These are phyloP conservation scores for Anguilla rostrata DNA, from an alignment of 2,113 vertebrate genomes.

Conservation along the genomic window DNA sequence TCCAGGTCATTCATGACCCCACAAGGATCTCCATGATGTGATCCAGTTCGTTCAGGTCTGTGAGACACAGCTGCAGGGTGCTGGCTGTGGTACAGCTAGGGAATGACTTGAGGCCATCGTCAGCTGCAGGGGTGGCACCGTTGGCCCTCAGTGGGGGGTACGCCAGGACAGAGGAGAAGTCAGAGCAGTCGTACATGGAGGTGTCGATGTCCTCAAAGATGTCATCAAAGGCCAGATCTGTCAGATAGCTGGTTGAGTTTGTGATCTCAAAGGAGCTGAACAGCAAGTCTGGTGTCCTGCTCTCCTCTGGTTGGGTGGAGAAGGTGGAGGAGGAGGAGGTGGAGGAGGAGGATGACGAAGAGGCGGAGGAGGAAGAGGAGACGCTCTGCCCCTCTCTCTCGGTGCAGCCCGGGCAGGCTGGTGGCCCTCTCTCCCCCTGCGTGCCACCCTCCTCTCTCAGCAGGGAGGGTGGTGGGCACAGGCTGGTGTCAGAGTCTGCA, in stretches of 20 bases:
- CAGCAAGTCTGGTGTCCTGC: slow-evolving; percentile 59
- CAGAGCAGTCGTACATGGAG: slow-evolving; percentile 83
- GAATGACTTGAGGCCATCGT: slow-evolving; percentile 71
- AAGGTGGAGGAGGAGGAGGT: slow-evolving; percentile 40
- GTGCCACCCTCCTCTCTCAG: slow-evolving; percentile 67
- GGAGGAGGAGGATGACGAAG: slow-evolving; percentile 22
- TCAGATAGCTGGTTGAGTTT: slow-evolving; percentile 79
- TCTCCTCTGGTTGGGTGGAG: slow-evolving; percentile 34
- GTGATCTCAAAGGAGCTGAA: slow-evolving; percentile 74
- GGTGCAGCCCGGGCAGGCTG: slow-evolving; percentile 63
- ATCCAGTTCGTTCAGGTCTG: slow-evolving; percentile 82
- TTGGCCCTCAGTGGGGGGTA: slow-evolving; percentile 56
- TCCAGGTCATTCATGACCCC: slow-evolving; percentile 65
- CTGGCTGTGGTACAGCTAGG: slow-evolving; percentile 64
- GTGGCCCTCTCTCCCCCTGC: slow-evolving; percentile 62
- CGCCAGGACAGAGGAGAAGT: slow-evolving; percentile 67
- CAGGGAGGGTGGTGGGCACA: slow-evolving; percentile 47
- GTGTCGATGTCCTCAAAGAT: slow-evolving; percentile 88
- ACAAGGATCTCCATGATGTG: slow-evolving; percentile 88
- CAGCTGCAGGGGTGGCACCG: slow-evolving; percentile 54
- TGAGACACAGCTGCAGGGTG: slow-evolving; percentile 73
- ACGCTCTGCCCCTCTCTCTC: slow-evolving; percentile 52
- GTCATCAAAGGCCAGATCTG: slow-evolving; percentile 81
- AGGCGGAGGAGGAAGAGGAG: slow-evolving; percentile 13
- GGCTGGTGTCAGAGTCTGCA: slow-evolving; percentile 55